Evolutionary conservation across 1,140 invertebrate genomes (phyloP).

Genomic region (Sminthurides bifidus): DNA sequence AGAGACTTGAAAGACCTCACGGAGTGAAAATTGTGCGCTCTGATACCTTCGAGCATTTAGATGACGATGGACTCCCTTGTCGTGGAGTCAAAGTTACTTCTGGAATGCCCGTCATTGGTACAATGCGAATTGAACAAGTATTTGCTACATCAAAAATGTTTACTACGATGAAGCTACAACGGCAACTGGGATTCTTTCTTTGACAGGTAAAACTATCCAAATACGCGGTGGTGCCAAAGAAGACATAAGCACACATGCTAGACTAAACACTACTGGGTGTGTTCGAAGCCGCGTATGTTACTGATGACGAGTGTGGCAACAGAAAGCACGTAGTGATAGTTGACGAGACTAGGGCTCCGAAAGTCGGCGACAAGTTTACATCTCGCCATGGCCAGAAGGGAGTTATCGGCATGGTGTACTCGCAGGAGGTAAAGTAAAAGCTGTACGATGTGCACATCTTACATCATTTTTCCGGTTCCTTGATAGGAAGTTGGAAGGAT

Average conservation of each 20-base stretch:
- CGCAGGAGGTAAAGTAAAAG: conserved; percentile 58
- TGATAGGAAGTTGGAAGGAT: no score
- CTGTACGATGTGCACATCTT: background rate
- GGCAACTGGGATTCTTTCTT: conserved; percentile 82
- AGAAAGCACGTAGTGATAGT: conserved; percentile 97
- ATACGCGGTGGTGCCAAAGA: no score
- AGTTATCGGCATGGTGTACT: conserved; percentile 94
- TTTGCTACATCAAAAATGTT: no score
- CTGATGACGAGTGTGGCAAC: conserved; percentile 89
- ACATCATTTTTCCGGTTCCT: background rate
- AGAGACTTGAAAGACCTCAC: background rate
- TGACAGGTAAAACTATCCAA: conserved; percentile 3
- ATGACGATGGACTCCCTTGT: conserved; percentile 13
- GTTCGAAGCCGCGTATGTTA: conserved; percentile 72
- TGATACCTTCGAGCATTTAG: conserved; percentile 10
- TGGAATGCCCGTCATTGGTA: conserved; percentile 12
- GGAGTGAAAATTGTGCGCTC: background rate
- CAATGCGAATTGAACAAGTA: no score
- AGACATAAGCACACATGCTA: background rate
- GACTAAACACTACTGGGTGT: background rate
- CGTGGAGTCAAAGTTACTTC: conserved; percentile 5
- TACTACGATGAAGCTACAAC: conserved; percentile 57
- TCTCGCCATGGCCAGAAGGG: conserved; percentile 98
- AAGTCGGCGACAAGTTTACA: conserved; percentile 99
- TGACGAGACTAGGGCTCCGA: conserved; percentile 66